phyloP scores from a whole-genome alignment of 2,888 invertebrate genomes.

The Melieria crassipennis region DNA sequence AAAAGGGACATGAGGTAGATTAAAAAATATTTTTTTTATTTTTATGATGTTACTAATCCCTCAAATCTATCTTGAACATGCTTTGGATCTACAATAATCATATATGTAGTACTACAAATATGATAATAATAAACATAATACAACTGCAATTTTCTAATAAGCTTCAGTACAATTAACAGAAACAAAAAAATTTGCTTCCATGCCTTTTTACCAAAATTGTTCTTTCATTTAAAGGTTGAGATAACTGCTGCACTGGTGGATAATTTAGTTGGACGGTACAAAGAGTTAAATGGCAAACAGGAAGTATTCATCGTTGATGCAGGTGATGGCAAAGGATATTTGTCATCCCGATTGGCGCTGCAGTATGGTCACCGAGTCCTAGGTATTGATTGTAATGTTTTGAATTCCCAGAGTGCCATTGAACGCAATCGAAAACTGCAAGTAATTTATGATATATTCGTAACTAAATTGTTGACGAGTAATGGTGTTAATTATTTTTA shows the following conservation, averaged over 20 bases:
- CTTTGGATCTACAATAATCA: too few relatives aligned
- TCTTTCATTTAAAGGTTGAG: conserved; percentile 68
- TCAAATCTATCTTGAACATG: not conserved
- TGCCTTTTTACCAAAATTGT: too few relatives aligned
- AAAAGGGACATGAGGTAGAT: conserved; percentile 82
- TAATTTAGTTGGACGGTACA: conserved; percentile 61
- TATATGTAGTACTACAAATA: too few relatives aligned
- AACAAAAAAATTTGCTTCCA: too few relatives aligned
- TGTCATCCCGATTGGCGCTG: conserved; percentile 79
- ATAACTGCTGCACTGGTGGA: conserved; percentile 72
- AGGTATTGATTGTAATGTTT: conserved; percentile 80
- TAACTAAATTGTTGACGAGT: not conserved
- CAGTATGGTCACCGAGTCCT: conserved; percentile 77
- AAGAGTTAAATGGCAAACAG: not conserved
- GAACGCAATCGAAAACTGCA: conserved; percentile 64
- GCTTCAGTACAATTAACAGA: not conserved
- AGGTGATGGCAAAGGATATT: conserved; percentile 90
- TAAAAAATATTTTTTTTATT: not conserved
- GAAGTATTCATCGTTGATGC: conserved; percentile 76
- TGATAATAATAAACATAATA: too few relatives aligned
- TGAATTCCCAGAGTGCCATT: conserved; percentile 75
- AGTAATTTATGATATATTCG: conserved; percentile 44
- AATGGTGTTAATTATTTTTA: conserved; percentile 45
- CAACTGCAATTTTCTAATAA: not conserved
- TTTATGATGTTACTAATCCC: not conserved